Evolutionary conservation across 2,113 vertebrate species (phyloP).

Genomic region (Sander vitreus): DNA sequence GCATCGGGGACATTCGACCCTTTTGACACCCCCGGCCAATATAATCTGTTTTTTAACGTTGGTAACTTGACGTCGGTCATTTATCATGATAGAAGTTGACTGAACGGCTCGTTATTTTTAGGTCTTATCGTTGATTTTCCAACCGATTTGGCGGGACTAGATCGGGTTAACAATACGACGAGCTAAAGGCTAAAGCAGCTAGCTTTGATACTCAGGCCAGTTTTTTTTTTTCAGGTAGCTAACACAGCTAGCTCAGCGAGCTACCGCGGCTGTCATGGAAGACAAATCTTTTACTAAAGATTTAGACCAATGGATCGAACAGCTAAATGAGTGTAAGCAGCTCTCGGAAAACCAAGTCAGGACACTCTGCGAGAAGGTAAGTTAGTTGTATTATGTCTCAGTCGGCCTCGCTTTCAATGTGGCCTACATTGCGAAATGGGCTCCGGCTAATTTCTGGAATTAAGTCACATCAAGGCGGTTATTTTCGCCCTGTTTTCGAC

Average conservation of each 20-base stretch:
- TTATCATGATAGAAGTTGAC: constrained; percentile 65
- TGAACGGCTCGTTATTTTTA: constrained; percentile 39
- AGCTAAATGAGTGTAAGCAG: constrained; percentile 87
- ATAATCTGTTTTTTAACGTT: constrained; percentile 8
- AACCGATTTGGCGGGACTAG: constrained; percentile 73
- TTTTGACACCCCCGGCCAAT: constrained; percentile 28
- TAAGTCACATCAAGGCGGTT: background rate
- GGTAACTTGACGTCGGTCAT: constrained; percentile 16
- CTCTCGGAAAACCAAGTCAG: constrained; percentile 85
- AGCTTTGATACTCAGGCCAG: constrained; percentile 55
- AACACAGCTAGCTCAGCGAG: constrained; percentile 67
- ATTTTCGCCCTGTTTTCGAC: background rate
- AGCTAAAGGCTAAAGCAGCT: constrained; percentile 70
- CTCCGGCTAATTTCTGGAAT: constrained; percentile 65
- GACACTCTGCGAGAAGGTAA: constrained; percentile 86
- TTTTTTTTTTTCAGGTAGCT: constrained; percentile 66
- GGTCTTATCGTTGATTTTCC: constrained; percentile 46
- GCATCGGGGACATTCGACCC: constrained; percentile 70
- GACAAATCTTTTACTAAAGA: constrained; percentile 87
- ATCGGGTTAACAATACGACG: constrained; percentile 73
- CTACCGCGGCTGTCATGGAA: constrained; percentile 80
- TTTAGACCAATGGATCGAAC: constrained; percentile 86
- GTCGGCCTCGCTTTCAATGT: constrained; percentile 5
- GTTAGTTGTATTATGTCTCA: background rate
- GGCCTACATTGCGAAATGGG: constrained; percentile 60